Evolutionary conservation across 2,888 invertebrate genomes (phyloP).

Genomic region (Leptinotarsa juncta): DNA sequence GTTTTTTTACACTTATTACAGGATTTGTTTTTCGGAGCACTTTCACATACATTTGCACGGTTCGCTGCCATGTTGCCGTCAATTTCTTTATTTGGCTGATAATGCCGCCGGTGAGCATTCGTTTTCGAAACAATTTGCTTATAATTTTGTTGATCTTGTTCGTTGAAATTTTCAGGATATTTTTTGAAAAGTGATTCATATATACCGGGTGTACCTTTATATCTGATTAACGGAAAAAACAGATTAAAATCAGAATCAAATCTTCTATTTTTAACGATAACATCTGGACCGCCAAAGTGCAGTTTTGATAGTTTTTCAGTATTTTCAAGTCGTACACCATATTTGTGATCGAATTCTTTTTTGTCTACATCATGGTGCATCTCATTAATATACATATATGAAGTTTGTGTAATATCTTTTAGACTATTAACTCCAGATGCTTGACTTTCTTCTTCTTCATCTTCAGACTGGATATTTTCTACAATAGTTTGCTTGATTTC

Average conservation of each 20-base stretch:
- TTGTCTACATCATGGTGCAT: constrained; percentile 8
- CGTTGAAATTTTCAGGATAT: neutral
- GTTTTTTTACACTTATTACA: too few relatives aligned
- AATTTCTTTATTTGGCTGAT: constrained; percentile 13
- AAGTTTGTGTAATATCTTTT: neutral
- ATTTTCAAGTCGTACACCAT: constrained; percentile 26
- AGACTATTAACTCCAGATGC: neutral
- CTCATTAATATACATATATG: constrained; percentile 9
- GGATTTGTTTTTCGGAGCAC: neutral
- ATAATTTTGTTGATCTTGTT: neutral
- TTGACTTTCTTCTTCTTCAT: neutral
- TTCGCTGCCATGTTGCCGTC: too few relatives aligned
- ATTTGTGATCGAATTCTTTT: constrained; percentile 23
- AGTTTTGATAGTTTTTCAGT: constrained; percentile 21
- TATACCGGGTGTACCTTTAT: neutral
- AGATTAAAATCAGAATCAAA: neutral
- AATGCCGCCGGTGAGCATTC: constrained; percentile 22
- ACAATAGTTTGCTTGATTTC: constrained; percentile 12
- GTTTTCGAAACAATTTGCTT: constrained; percentile 2
- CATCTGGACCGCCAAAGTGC: constrained; percentile 18
- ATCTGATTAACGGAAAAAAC: neutral
- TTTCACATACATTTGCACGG: constrained; percentile 12
- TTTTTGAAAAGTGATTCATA: neutral
- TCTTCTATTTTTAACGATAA: constrained; percentile 22
- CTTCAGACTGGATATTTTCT: constrained; percentile 6